phyloP scores from a whole-genome alignment of 1,140 invertebrate genomes.

The Cylas formicarius region DNA sequence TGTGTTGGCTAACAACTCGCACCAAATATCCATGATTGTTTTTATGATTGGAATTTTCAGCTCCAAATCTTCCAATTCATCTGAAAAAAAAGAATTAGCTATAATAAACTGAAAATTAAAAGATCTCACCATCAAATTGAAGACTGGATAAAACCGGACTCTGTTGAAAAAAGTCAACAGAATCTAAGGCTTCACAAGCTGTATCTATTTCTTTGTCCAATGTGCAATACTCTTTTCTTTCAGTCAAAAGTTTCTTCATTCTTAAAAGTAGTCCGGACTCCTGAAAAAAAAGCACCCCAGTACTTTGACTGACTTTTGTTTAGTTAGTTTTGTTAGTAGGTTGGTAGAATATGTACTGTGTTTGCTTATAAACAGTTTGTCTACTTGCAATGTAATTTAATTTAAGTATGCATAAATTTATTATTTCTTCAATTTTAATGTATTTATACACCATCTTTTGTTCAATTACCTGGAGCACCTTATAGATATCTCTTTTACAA shows the following conservation, averaged over 20 bases:
- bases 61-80: conserved; percentile 40
- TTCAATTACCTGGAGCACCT: too few species aligned
- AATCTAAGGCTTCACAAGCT: conserved; percentile 40
- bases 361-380: too few species aligned
- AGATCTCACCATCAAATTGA: conserved; percentile 24
- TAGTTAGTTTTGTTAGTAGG: conserved; percentile 1
- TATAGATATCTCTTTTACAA: too few species aligned
- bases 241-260: conserved; percentile 33
- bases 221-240: conserved; percentile 38
- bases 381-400: not conserved
- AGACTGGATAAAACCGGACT: conserved; percentile 20
- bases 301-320: not conserved
- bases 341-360: not conserved
- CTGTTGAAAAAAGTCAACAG: conserved; percentile 28
- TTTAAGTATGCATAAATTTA: too few species aligned
- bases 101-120: not conserved
- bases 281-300: conserved; percentile 20
- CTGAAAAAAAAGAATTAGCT: conserved; percentile 21
- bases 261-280: conserved; percentile 25
- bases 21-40: conserved; percentile 33
- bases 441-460: too few species aligned
- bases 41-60: conserved; percentile 35
- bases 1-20: conserved; percentile 35
- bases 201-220: conserved; percentile 34
- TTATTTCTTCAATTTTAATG: too few species aligned